These are phyloP conservation scores for Mobula hypostoma DNA, from an alignment of 2,113 vertebrate species.

Conservation along the genomic window DNA sequence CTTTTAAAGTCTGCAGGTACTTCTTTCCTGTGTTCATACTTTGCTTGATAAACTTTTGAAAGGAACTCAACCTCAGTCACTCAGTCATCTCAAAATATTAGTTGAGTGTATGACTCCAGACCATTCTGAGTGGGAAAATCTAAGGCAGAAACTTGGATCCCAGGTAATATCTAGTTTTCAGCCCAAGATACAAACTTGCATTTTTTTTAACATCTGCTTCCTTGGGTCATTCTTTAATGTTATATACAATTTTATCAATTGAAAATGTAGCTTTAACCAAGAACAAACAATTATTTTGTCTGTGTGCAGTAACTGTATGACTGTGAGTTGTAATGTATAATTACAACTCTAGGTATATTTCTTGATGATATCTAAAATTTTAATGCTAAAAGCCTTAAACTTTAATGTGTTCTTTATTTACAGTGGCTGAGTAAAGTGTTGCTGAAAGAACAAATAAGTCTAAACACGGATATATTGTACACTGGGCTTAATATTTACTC, in stretches of 20 bases:
- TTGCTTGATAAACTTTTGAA: conserved; percentile 63
- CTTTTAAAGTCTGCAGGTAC: conserved; percentile 70
- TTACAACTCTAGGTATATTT: not conserved
- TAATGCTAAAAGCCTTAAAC: not conserved
- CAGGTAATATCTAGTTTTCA: conserved; percentile 59
- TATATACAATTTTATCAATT: not conserved
- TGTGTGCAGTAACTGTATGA: not conserved
- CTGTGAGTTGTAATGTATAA: not conserved
- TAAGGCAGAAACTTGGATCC: conserved; percentile 65
- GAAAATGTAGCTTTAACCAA: conserved; percentile 20
- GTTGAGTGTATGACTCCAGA: conserved; percentile 60
- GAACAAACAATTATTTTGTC: not conserved
- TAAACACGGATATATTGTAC: conserved; percentile 61
- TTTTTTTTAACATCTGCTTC: not conserved
- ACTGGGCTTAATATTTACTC: conserved; percentile 53
- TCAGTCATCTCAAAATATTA: conserved; percentile 52
- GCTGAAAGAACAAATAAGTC: conserved; percentile 66
- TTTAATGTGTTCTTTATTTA: conserved; percentile 39
- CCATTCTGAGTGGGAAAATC: conserved; percentile 66
- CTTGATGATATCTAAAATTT: not conserved
- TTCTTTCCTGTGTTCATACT: conserved; percentile 66
- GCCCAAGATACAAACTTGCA: not conserved
- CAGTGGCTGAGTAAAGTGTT: conserved; percentile 83
- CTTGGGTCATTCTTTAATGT: not conserved
- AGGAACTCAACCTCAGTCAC: conserved; percentile 49